A percentile compares a stretch with the other conserved stretches of the same genome.
These are phyloP conservation scores for Xenentodon cancila DNA, from an alignment of 2,797 vertebrate genomes.

Conservation along the genomic window DNA sequence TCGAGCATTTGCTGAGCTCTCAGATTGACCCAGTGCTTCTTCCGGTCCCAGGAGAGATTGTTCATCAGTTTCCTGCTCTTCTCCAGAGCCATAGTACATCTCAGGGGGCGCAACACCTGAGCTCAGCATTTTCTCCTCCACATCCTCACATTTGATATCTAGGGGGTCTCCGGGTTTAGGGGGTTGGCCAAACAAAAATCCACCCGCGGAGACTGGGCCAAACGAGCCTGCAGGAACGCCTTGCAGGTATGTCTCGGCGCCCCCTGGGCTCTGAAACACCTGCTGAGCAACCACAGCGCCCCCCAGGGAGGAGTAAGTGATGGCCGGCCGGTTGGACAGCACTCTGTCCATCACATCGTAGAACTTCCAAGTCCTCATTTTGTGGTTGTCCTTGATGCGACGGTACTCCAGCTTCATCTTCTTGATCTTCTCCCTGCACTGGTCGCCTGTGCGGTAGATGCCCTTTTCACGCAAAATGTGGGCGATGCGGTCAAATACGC, in stretches of 20 bases:
- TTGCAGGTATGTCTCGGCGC: slow-evolving; percentile 71
- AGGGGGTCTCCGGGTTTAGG: slow-evolving; percentile 78
- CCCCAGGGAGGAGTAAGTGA: slow-evolving; percentile 83
- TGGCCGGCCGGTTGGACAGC: slow-evolving; percentile 84
- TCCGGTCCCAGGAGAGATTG: slow-evolving; percentile 76
- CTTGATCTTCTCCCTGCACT: slow-evolving; percentile 93
- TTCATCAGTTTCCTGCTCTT: slow-evolving; percentile 82
- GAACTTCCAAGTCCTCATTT: slow-evolving; percentile 90
- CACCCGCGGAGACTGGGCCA: slow-evolving; percentile 68
- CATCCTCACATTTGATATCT: slow-evolving; percentile 90
- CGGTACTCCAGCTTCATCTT: slow-evolving; percentile 96
- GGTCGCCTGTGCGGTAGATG: slow-evolving; percentile 88
- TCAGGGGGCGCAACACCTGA: slow-evolving; percentile 78
- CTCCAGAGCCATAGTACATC: slow-evolving; percentile 85
- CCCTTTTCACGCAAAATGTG: slow-evolving; percentile 87
- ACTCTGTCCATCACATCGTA: slow-evolving; percentile 93
- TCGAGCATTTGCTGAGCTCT: slow-evolving; percentile 76
- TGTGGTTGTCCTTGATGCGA: slow-evolving; percentile 89
- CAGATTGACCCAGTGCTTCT: slow-evolving; percentile 76
- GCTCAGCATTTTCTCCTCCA: slow-evolving; percentile 83
- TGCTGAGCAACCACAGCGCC: slow-evolving; percentile 82
- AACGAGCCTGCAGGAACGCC: slow-evolving; percentile 62
- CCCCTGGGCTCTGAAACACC: slow-evolving; percentile 76
- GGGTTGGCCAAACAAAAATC: slow-evolving; percentile 80
- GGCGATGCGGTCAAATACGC: slow-evolving; percentile 91